phyloP scores from a whole-genome alignment of 1,140 invertebrate genomes.

The Diprion similis region DNA sequence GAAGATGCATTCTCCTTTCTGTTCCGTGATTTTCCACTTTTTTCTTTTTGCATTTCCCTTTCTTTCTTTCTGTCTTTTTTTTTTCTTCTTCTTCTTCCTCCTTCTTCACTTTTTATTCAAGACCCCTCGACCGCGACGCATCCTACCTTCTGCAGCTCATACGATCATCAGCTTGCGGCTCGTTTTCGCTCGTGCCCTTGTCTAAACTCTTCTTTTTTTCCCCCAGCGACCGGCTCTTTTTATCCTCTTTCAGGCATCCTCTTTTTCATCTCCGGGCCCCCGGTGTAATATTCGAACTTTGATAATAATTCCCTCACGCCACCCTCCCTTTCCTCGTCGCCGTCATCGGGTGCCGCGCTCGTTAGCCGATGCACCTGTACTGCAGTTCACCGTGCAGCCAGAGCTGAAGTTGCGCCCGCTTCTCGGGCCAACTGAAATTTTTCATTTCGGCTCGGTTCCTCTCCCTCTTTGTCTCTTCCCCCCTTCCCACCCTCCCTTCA shows the following conservation, averaged over 20 bases:
- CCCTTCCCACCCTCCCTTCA: slow-evolving; percentile 6
- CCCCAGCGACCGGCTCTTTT: too few relatives aligned
- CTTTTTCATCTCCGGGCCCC: slow-evolving; percentile 21
- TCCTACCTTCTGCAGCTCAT: too few relatives aligned
- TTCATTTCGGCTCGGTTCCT: slow-evolving; percentile 34
- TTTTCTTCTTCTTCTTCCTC: too few relatives aligned
- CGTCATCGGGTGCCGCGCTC: slow-evolving; percentile 28
- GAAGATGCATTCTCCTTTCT: too few relatives aligned
- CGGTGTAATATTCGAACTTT: slow-evolving; percentile 29
- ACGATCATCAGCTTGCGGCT: background rate
- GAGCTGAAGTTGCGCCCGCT: slow-evolving; percentile 15
- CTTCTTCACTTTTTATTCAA: too few relatives aligned
- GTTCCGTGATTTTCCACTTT: too few relatives aligned
- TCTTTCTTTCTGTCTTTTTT: too few relatives aligned
- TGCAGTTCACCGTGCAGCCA: too few relatives aligned
- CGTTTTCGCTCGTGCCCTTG: slow-evolving; percentile 14
- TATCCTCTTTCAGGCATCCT: slow-evolving; percentile 19
- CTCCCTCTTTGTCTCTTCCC: slow-evolving; percentile 26
- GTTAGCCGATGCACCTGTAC: slow-evolving; percentile 50
- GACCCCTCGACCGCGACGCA: too few relatives aligned
- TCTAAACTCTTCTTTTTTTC: background rate
- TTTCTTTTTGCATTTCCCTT: too few relatives aligned
- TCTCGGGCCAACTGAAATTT: slow-evolving; percentile 39
- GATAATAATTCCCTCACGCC: slow-evolving; percentile 29
- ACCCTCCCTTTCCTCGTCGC: background rate